Evolutionary conservation across 2,888 invertebrate species (phyloP).

Genomic region (Apoda limacodes): DNA sequence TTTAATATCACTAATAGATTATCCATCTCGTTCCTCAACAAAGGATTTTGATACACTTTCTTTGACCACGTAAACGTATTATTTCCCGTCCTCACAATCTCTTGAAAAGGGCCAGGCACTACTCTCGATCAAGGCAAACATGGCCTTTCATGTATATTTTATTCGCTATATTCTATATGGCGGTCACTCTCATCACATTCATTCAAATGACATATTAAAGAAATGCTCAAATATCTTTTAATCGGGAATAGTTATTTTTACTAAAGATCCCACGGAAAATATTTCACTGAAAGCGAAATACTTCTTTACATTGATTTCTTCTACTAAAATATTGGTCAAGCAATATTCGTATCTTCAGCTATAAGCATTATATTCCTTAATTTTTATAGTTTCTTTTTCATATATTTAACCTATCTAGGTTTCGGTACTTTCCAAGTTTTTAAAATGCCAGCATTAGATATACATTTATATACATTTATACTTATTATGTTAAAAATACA

Average conservation of each 20-base stretch:
- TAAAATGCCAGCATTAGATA: too few species aligned
- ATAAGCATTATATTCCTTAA: too few species aligned
- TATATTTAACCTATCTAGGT: too few species aligned
- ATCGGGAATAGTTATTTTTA: too few species aligned
- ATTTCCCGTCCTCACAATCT: conserved; percentile 39
- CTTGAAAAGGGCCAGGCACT: conserved; percentile 36
- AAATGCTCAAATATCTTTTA: conserved; percentile 49
- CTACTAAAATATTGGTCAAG: too few species aligned
- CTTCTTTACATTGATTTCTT: too few species aligned
- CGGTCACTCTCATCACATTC: conserved; percentile 49
- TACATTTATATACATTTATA: too few species aligned
- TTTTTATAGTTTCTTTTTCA: too few species aligned
- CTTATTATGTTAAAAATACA: too few species aligned
- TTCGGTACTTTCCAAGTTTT: too few species aligned
- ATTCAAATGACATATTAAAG: conserved; percentile 63
- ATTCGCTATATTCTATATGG: conserved; percentile 55
- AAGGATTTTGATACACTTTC: conserved; percentile 37
- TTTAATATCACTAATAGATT: conserved; percentile 62
- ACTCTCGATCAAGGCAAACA: conserved; percentile 51
- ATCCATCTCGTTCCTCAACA: conserved; percentile 52
- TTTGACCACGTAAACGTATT: conserved; percentile 55
- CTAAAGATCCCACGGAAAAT: too few species aligned
- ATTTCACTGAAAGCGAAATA: conserved; percentile 39
- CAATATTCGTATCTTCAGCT: too few species aligned
- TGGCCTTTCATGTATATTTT: conserved; percentile 58